Evolutionary conservation across 1,140 invertebrate genomes (phyloP), one percentile per base, ranked within the genome.

Genomic region (Brachystomella parvula): DNA sequence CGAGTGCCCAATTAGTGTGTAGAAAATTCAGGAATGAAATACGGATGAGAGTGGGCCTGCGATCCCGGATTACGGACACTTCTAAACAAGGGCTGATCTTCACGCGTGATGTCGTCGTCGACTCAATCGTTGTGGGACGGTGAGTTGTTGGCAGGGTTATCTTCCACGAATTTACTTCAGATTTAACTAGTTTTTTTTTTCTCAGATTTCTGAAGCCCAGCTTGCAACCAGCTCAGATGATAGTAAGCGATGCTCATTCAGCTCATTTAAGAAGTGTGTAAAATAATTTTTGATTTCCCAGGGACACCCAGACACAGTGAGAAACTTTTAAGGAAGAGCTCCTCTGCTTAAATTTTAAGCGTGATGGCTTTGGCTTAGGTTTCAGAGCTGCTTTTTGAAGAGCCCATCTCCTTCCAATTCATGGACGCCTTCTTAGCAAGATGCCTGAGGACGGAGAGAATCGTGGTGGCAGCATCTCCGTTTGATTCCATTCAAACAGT

Each of bases 11-110:
- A 65, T 59, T 64, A 0, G 65, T 67, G 3, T 70, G 69, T 33
- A 56, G 69, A 3, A 65, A 49, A 24, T 61, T 67, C 28, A 30
- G 69, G 24, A 70, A 67, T 57, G 69, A 70, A n/a, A 67, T 70
- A 21, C 61, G 69, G 2, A 33, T 67, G 12, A 21, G 69, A n/a
- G 69, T 64, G 0, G 69, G 69, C 1, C 56, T 70, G 3, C 12
- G 39, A 21, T 39, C 58, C 0, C 33, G 58, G 28, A 21, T 70
- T 24, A 35, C 24, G 1, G 69, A 67, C 19, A 33, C 30, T 17
- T 64, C 65, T 29, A 30, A 24, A 21, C 9, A n/a, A 6, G 69
- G 69, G 0, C 29, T 65, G 17, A 62, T 65, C 3, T 67, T 65
- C 32, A 39, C 64, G 53, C 32, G 69, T 30, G 69, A 70, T 62